phyloP scores from a whole-genome alignment of 2,888 invertebrate genomes.

The Margaritifera margaritifera region DNA sequence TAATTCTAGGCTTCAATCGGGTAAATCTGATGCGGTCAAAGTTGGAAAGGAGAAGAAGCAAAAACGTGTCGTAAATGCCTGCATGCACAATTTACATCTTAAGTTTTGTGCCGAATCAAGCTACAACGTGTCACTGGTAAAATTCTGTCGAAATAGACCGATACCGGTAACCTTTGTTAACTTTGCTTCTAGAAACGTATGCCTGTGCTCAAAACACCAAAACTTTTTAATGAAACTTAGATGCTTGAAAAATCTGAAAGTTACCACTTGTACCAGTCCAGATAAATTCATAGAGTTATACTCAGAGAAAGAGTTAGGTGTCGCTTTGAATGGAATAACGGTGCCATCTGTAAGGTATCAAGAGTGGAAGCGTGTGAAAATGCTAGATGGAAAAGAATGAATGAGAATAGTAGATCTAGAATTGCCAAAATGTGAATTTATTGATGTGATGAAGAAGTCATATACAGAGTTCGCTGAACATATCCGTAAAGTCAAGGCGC shows the following conservation, averaged over 20 bases:
- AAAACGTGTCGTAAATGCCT: constrained; percentile 30
- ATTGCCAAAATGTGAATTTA: constrained; percentile 33
- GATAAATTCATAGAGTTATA: constrained; percentile 21
- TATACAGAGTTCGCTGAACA: constrained; percentile 37
- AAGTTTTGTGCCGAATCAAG: constrained; percentile 18
- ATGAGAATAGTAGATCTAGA: constrained; percentile 25
- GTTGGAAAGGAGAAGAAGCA: constrained; percentile 14
- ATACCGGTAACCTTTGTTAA: constrained; percentile 14
- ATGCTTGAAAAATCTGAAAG: constrained; percentile 6
- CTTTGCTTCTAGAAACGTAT: constrained; percentile 17
- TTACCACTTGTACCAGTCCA: constrained; percentile 16
- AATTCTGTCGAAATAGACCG: constrained; percentile 18
- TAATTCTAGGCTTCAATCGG: constrained; percentile 21
- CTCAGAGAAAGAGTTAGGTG: constrained; percentile 8
- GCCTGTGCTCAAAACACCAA: constrained; percentile 29
- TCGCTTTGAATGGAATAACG: constrained; percentile 6
- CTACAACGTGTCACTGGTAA: constrained; percentile 15
- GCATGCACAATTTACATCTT: constrained; percentile 23
- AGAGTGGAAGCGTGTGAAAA: constrained; percentile 27
- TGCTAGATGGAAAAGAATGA: constrained; percentile 28
- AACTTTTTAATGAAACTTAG: constrained; percentile 22
- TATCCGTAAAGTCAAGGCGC: constrained; percentile 10
- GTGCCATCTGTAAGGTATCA: constrained; percentile 13
- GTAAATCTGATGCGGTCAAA: constrained; percentile 25
- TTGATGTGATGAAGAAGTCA: constrained; percentile 69